A percentile compares a stretch with the other conserved stretches of the same genome.
Evolutionary conservation across 2,797 vertebrate species (phyloP).

Genomic region (Tenualosa thibaudeaui): DNA sequence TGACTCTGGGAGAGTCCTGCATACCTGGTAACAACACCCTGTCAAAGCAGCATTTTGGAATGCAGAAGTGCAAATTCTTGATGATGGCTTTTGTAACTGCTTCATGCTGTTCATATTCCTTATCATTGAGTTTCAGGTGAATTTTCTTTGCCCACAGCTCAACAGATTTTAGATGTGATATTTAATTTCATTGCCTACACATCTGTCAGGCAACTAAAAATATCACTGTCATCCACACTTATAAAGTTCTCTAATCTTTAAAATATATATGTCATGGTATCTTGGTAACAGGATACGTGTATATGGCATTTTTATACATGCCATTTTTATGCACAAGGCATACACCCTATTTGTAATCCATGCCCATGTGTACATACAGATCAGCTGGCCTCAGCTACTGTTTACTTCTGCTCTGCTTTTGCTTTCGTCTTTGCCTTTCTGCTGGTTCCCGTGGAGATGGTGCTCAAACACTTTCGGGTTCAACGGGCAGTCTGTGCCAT

Average conservation of each 20-base stretch:
- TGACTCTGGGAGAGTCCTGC: background rate
- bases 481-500: constrained; percentile 61
- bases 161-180: background rate
- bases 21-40: background rate
- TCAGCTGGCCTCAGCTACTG: constrained; percentile 21
- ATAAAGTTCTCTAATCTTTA: background rate
- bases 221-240: background rate
- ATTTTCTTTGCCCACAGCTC: constrained; percentile 2
- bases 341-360: background rate
- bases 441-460: constrained; percentile 60
- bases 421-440: background rate
- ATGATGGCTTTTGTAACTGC: constrained; percentile 37
- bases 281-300: background rate
- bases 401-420: constrained; percentile 47
- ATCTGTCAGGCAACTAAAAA: background rate
- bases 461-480: constrained; percentile 57
- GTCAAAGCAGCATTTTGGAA: constrained; percentile 2
- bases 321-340: background rate
- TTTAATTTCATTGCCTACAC: background rate
- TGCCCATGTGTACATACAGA: background rate
- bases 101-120: constrained; percentile 12
- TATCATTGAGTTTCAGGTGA: background rate
- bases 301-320: background rate
- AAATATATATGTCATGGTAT: constrained; percentile 2
- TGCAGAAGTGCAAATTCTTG: constrained; percentile 24